These are phyloP conservation scores for Oncorhynchus masou DNA, from an alignment of 2,113 vertebrate species.

Conservation along the genomic window DNA sequence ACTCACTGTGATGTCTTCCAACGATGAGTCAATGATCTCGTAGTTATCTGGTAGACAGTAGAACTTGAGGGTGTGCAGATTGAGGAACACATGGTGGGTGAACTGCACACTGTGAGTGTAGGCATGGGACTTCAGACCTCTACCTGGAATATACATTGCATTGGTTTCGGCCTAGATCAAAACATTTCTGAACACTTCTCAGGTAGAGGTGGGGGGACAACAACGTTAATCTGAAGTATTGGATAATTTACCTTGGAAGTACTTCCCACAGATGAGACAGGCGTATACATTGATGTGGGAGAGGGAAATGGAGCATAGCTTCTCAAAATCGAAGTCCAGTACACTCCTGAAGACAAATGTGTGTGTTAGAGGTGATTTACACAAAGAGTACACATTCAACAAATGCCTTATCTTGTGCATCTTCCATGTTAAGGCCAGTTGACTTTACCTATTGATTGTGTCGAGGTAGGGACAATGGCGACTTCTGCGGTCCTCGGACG, in stretches of 20 bases:
- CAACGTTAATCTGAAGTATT: background rate
- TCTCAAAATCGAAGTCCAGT: constrained; percentile 96
- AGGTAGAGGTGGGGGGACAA: background rate
- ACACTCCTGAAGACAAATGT: constrained; percentile 79
- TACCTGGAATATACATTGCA: constrained; percentile 68
- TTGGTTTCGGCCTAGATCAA: background rate
- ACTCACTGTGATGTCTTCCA: constrained; percentile 93
- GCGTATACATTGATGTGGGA: constrained; percentile 96
- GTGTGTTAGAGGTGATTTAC: background rate
- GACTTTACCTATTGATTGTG: constrained; percentile 88
- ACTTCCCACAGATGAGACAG: constrained; percentile 95
- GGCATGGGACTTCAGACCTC: constrained; percentile 93
- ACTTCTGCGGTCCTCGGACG: constrained; percentile 84
- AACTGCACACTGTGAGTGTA: constrained; percentile 98
- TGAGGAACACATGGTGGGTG: constrained; percentile 95
- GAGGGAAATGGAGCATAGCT: constrained; percentile 93
- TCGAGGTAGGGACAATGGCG: constrained; percentile 94
- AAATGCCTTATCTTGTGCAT: no score
- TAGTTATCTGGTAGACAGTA: constrained; percentile 98
- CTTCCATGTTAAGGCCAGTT: background rate
- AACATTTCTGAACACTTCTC: no score
- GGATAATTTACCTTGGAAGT: constrained; percentile 86
- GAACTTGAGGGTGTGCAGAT: constrained; percentile 95
- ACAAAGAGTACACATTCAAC: no score
- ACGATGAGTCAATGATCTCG: constrained; percentile 94